These are phyloP conservation scores for Phania funesta DNA, from an alignment of 2,888 invertebrate species.

Conservation along the genomic window DNA sequence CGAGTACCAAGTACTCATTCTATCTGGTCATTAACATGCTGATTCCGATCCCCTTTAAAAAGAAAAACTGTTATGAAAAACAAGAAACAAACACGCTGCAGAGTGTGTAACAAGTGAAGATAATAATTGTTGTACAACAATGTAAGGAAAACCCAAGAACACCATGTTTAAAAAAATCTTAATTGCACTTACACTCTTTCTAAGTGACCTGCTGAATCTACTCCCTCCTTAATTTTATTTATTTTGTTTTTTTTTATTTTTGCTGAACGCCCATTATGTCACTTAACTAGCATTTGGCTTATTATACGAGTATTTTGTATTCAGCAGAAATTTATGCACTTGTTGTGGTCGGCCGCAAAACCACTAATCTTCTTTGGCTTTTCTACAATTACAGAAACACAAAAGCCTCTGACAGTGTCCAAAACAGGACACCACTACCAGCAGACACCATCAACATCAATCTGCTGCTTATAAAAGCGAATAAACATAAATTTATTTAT, in stretches of 20 bases:
- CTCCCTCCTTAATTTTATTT: slow-evolving; percentile 21
- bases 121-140: slow-evolving; percentile 19
- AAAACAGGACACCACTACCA: slow-evolving; percentile 67
- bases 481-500: slow-evolving; percentile 22
- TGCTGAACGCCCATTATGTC: slow-evolving; percentile 58
- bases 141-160: not conserved
- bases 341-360: slow-evolving; percentile 22
- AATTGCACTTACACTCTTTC: slow-evolving; percentile 44
- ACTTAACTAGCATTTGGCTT: slow-evolving; percentile 43
- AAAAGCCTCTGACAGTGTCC: slow-evolving; percentile 22
- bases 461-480: slow-evolving; percentile 9
- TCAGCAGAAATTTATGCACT: slow-evolving; percentile 60
- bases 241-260: not conserved
- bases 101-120: slow-evolving; percentile 36
- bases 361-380: slow-evolving; percentile 21
- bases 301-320: slow-evolving; percentile 29
- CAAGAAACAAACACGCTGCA: not conserved
- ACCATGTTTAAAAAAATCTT: slow-evolving; percentile 38
- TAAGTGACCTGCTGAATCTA: slow-evolving; percentile 48
- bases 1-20: not conserved
- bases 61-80: slow-evolving; percentile 26
- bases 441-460: slow-evolving; percentile 40
- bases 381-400: not conserved
- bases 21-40: slow-evolving; percentile 48
- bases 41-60: slow-evolving; percentile 29